Conservation (phyloP, 2,113 vertebrate genomes). For the Ploceus nigricollis region DNA sequence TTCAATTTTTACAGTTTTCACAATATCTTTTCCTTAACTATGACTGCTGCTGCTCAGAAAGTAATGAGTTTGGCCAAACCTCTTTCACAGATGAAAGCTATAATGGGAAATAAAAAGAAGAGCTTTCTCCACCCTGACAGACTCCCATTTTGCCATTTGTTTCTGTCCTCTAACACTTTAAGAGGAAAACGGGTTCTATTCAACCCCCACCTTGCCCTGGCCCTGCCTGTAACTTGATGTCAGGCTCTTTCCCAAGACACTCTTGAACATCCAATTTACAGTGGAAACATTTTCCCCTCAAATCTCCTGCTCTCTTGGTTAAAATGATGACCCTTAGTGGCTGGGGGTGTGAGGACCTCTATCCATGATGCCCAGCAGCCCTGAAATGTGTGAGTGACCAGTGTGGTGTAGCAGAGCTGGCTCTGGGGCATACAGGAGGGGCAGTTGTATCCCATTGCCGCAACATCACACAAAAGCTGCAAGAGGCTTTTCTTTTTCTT, state of each 20-base stretch:
- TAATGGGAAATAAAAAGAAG: background rate
- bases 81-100: background rate
- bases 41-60: background rate
- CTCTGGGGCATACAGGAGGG: background rate
- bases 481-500: background rate
- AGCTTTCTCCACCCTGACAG: background rate
- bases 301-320: background rate
- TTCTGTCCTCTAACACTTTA: background rate
- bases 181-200: background rate
- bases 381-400: background rate
- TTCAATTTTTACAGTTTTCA: background rate
- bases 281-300: slow-evolving; percentile 7
- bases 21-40: background rate
- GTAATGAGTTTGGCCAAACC: background rate
- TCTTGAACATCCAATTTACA: background rate
- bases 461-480: background rate
- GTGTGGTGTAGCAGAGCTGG: background rate
- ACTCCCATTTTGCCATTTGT: background rate
- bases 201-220: background rate
- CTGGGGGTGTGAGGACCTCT: accelerated
- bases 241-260: background rate
- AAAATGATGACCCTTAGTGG: background rate
- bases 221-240: background rate
- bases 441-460: background rate
- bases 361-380: background rate